These are phyloP conservation scores for Myripristis jacobus DNA, from an alignment of 2,797 vertebrate species.

Conservation along the genomic window DNA sequence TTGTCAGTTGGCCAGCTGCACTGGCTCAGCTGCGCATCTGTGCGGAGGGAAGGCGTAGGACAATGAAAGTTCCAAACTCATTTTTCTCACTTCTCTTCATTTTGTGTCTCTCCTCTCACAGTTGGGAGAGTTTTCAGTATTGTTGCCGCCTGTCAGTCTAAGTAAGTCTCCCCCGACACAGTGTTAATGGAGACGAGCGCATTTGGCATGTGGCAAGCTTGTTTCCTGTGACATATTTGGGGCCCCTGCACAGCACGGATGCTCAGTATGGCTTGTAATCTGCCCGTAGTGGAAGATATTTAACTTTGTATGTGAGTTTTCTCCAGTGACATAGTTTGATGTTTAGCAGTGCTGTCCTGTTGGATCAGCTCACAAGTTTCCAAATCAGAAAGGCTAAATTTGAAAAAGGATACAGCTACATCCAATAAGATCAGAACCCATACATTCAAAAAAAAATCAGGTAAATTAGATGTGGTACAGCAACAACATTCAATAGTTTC, in stretches of 20 bases:
- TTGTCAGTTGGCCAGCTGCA: constrained; percentile 93
- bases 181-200: constrained; percentile 76
- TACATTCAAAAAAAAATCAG: too few relatives aligned
- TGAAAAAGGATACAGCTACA: background rate
- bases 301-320: constrained; percentile 52
- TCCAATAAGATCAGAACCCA: background rate
- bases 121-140: constrained; percentile 73
- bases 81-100: constrained; percentile 88
- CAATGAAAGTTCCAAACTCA: constrained; percentile 87
- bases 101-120: constrained; percentile 72
- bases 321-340: constrained; percentile 49
- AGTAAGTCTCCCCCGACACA: constrained; percentile 68
- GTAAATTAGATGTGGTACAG: background rate
- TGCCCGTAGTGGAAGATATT: constrained; percentile 65
- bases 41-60: constrained; percentile 84
- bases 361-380: background rate
- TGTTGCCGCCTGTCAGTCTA: constrained; percentile 76
- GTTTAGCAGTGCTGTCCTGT: constrained; percentile 24
- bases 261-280: constrained; percentile 67
- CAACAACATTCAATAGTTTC: background rate
- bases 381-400: background rate
- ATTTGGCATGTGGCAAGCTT: constrained; percentile 78
- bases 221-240: constrained; percentile 75
- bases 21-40: constrained; percentile 88
- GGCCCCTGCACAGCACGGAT: constrained; percentile 63